Conservation (phyloP, 2,797 vertebrate species). For the Channallabes apus region DNA sequence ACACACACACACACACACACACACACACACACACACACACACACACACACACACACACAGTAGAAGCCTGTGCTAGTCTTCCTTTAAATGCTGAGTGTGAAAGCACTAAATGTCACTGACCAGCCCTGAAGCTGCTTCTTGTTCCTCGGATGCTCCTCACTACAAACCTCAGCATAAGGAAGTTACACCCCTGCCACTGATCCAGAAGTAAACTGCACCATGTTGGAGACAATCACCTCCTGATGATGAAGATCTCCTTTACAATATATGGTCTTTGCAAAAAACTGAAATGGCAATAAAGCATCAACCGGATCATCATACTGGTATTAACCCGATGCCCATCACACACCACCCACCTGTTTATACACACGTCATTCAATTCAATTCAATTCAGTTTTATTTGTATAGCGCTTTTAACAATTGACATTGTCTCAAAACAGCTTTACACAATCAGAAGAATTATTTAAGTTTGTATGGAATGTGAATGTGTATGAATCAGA, state of each 20-base stretch:
- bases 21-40: conserved; percentile 8
- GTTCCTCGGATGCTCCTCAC: not conserved
- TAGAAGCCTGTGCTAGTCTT: not conserved
- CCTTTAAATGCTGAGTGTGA: not conserved
- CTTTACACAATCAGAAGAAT: too few relatives aligned
- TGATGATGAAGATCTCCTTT: not conserved
- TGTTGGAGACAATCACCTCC: not conserved
- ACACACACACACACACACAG: conserved; percentile 1
- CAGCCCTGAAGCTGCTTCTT: not conserved
- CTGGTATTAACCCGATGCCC: not conserved
- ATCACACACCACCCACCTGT: not conserved
- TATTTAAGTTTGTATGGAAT: too few relatives aligned
- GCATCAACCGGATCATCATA: not conserved
- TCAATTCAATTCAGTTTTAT: too few relatives aligned
- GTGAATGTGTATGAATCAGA: too few relatives aligned
- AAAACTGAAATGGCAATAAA: not conserved
- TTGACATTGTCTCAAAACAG: too few relatives aligned
- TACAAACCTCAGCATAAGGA: not conserved
- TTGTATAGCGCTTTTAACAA: too few relatives aligned
- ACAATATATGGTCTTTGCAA: not conserved
- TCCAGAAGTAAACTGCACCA: not conserved
- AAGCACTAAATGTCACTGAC: not conserved
- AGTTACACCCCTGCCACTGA: not conserved
- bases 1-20: too few relatives aligned
- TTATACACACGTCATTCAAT: not conserved